Conservation (phyloP, 2,888 invertebrate species). For the Crocallis elinguaria region DNA sequence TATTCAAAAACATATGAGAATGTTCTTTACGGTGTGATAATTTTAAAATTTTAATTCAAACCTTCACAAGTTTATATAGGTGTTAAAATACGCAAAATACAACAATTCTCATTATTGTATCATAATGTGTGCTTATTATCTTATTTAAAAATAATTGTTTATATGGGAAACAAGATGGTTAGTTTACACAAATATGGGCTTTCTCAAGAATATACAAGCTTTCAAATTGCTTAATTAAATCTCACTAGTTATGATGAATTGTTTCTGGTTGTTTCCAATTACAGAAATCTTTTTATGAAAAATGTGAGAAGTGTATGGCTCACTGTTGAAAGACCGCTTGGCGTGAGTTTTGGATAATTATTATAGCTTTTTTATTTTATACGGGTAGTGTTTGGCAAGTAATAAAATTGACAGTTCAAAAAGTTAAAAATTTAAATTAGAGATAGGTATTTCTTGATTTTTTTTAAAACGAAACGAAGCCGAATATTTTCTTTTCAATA, state of each 20-base stretch:
- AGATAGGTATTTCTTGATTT: too few species aligned
- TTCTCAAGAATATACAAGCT: slow-evolving; percentile 20
- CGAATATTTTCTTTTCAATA: too few species aligned
- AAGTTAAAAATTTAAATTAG: too few species aligned
- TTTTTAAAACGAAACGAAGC: too few species aligned
- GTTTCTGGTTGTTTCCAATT: slow-evolving; percentile 4
- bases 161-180: slow-evolving; percentile 23
- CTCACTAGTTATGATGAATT: slow-evolving; percentile 8
- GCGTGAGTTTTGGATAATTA: too few species aligned
- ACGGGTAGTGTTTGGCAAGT: too few species aligned
- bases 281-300: not conserved
- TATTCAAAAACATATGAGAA: slow-evolving; percentile 13
- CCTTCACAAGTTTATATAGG: slow-evolving; percentile 61
- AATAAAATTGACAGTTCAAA: too few species aligned
- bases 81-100: slow-evolving; percentile 64
- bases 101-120: slow-evolving; percentile 48
- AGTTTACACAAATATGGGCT: slow-evolving; percentile 28
- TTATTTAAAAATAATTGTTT: slow-evolving; percentile 46
- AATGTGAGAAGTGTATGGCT: too few species aligned
- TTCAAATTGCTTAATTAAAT: slow-evolving; percentile 33
- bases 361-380: too few species aligned
- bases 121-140: slow-evolving; percentile 45
- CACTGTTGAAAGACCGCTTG: too few species aligned
- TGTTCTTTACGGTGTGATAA: slow-evolving; percentile 50
- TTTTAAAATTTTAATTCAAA: slow-evolving; percentile 42